Conservation (phyloP, 2,113 vertebrate species). For the Seriola dumerili region DNA sequence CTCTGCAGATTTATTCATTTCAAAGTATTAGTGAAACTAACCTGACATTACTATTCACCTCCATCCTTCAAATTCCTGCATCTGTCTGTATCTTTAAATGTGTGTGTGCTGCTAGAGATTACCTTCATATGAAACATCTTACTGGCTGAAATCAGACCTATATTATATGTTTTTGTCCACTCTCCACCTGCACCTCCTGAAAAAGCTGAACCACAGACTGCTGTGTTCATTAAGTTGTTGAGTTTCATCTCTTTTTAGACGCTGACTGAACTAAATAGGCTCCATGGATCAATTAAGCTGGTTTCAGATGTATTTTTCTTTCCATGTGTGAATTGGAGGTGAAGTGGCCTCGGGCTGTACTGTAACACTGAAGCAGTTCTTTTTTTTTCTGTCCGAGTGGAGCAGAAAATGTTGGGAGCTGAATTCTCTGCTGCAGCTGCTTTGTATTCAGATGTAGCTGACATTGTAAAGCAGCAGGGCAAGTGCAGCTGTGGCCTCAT, state of each 20-base stretch:
- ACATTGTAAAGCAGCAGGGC: constrained; percentile 25
- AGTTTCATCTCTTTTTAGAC: background rate
- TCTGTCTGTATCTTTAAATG: background rate
- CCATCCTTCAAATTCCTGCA: background rate
- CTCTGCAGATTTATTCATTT: background rate
- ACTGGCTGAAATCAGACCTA: background rate
- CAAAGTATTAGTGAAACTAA: background rate
- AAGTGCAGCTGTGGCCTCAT: constrained; percentile 32
- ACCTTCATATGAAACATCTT: background rate
- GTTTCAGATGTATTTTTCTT: constrained; percentile 10
- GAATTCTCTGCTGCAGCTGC: constrained; percentile 48
- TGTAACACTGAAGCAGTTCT: constrained; percentile 20
- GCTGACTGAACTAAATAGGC: constrained; percentile 1
- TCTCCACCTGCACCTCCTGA: constrained; percentile 2
- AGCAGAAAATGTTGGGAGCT: constrained; percentile 29
- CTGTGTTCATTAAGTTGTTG: constrained; percentile 7
- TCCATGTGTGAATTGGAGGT: constrained; percentile 19
- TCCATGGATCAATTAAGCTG: constrained; percentile 25
- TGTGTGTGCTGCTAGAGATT: background rate
- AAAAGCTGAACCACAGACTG: constrained; percentile 4
- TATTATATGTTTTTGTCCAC: background rate
- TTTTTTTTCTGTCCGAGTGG: constrained; percentile 11
- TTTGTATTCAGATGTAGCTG: constrained; percentile 60
- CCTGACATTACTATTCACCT: background rate
- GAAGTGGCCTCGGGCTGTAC: constrained; percentile 32